phyloP scores from a whole-genome alignment of 2,797 vertebrate species.

The Steatocranus sp. region DNA sequence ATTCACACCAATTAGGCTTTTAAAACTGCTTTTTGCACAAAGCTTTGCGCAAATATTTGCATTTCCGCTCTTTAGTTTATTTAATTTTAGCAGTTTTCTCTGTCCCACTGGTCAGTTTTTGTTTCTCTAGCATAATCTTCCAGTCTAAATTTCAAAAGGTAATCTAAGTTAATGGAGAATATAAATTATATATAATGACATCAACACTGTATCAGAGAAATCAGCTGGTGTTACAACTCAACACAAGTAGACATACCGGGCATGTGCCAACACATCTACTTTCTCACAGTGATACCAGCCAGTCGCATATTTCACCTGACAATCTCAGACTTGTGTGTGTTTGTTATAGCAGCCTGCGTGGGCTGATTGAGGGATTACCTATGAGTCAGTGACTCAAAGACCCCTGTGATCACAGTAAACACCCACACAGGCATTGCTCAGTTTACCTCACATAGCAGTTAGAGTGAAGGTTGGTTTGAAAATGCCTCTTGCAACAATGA shows the following conservation, averaged over 20 bases:
- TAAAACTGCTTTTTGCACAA: background rate
- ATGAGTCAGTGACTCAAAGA: constrained; percentile 16
- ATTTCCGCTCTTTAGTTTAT: background rate
- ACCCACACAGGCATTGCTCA: background rate
- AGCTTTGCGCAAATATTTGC: background rate
- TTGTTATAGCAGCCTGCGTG: background rate
- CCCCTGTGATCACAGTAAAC: background rate
- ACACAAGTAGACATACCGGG: background rate
- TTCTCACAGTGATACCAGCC: background rate
- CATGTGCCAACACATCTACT: background rate
- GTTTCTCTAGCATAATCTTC: background rate
- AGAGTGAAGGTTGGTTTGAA: background rate
- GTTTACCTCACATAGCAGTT: background rate
- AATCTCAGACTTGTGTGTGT: background rate
- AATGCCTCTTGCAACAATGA: background rate
- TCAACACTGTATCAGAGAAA: background rate
- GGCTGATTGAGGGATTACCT: constrained; percentile 19
- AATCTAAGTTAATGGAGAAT: background rate
- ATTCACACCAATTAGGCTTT: background rate
- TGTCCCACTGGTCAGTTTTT: background rate
- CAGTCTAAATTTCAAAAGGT: background rate
- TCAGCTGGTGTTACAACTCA: background rate
- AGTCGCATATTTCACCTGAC: background rate
- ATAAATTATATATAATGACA: background rate
- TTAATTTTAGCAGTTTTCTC: rapidly evolving